Evolutionary conservation across 1,140 invertebrate genomes (phyloP).

Genomic region (Drosophila navojoa): DNA sequence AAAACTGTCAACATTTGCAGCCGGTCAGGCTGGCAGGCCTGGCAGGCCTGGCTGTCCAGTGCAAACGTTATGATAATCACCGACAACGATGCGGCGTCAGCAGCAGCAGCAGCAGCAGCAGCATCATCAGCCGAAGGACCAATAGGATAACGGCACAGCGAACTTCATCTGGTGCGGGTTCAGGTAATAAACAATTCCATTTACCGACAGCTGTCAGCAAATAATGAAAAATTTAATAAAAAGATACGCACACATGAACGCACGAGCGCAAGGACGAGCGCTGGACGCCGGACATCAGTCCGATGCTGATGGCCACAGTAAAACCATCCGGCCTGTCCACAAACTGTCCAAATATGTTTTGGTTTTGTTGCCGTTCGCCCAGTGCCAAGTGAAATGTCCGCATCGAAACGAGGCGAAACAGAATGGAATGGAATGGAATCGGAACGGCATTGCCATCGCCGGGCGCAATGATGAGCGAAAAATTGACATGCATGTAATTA

Average conservation of each 20-base stretch:
- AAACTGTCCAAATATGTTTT: constrained; percentile 76
- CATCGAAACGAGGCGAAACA: constrained; percentile 19
- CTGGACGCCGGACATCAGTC: constrained; percentile 3
- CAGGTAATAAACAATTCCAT: constrained; percentile 82
- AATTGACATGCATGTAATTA: constrained; percentile 80
- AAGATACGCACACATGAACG: constrained; percentile 40
- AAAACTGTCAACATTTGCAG: constrained; percentile 71
- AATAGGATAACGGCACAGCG: constrained; percentile 6
- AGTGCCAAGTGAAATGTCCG: constrained; percentile 32
- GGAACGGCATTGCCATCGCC: constrained; percentile 29
- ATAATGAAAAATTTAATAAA: constrained; percentile 79
- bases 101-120: too few species aligned
- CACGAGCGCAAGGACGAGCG: background rate
- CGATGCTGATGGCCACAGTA: constrained; percentile 20
- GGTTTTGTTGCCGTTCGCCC: constrained; percentile 56
- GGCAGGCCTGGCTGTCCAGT: constrained; percentile 10
- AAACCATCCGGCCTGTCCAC: constrained; percentile 53
- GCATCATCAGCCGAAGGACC: constrained; percentile 1
- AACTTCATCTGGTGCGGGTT: constrained; percentile 21
- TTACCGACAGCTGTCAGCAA: constrained; percentile 80
- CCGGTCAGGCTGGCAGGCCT: constrained; percentile 5
- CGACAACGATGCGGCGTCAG: constrained; percentile 41
- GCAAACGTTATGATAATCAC: constrained; percentile 76
- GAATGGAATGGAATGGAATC: constrained; percentile 8
- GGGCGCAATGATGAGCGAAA: constrained; percentile 74